Percentiles rank a stretch among this genome's conserved stretches.
phyloP scores from a whole-genome alignment of 2,797 vertebrate species.

The Cossypha dichroa region DNA sequence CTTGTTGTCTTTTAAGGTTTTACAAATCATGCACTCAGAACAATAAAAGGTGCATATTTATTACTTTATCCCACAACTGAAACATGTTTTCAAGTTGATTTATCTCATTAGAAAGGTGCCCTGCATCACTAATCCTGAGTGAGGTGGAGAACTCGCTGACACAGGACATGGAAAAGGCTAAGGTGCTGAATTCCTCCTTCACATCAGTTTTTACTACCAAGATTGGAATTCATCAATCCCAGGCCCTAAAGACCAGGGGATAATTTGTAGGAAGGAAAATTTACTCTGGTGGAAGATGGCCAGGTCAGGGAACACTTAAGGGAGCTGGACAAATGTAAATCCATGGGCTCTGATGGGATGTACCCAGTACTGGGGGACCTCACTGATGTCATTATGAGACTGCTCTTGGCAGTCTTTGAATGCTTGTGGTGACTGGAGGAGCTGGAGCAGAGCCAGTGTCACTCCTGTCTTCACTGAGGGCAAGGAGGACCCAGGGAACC shows the following conservation, averaged over 20 bases:
- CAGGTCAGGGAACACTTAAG: neutral
- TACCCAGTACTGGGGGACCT: neutral
- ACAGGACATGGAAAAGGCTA: neutral
- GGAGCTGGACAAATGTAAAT: neutral
- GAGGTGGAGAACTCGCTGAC: rapidly evolving
- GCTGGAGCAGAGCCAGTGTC: neutral
- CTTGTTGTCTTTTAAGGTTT: neutral
- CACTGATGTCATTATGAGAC: rapidly evolving
- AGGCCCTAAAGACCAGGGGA: neutral
- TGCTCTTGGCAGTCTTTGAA: neutral
- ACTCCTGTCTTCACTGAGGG: neutral
- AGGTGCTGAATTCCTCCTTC: neutral
- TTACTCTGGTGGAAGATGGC: neutral
- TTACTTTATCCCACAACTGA: neutral
- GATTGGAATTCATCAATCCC: neutral
- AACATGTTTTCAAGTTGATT: neutral
- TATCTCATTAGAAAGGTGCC: neutral
- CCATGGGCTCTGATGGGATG: too few relatives aligned
- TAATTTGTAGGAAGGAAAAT: neutral
- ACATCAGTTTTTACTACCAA: neutral
- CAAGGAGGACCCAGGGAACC: neutral
- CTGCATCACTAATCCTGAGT: neutral
- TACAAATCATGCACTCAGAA: neutral
- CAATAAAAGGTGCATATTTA: neutral
- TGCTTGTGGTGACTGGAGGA: neutral